phyloP scores from a whole-genome alignment of 2,888 invertebrate species.

The Thymelicus lineola region DNA sequence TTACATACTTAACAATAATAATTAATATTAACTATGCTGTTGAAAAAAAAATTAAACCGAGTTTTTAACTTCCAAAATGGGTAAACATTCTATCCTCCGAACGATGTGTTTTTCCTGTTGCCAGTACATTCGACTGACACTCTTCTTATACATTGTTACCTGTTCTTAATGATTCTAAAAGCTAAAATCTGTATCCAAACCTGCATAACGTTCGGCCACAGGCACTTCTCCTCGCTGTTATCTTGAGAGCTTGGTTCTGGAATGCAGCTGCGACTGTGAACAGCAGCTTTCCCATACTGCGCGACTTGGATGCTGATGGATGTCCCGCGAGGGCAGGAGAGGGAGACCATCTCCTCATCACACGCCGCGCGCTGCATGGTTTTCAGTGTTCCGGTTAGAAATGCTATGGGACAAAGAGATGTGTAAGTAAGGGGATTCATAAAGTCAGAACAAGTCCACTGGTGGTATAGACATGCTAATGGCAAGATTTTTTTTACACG shows the following conservation, averaged over 20 bases:
- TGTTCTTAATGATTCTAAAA: no score
- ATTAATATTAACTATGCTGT: no score
- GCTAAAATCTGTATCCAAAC: constrained; percentile 68
- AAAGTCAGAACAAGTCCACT: background rate
- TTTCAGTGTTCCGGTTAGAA: constrained; percentile 94
- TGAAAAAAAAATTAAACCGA: no score
- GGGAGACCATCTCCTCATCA: constrained; percentile 92
- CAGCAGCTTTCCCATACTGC: constrained; percentile 90
- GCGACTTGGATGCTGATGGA: constrained; percentile 95
- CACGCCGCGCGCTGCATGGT: constrained; percentile 95
- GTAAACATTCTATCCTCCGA: no score
- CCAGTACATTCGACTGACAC: no score
- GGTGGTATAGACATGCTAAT: no score
- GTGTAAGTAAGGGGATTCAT: background rate
- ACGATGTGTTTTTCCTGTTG: no score
- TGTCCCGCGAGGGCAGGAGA: constrained; percentile 96
- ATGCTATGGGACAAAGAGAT: constrained; percentile 83
- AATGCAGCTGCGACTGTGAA: constrained; percentile 67
- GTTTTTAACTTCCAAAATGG: no score
- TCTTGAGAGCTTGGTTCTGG: constrained; percentile 53
- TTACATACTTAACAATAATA: no score
- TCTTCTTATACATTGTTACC: no score
- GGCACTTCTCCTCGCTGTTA: constrained; percentile 77
- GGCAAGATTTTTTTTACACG: no score
- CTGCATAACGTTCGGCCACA: constrained; percentile 89